Evolutionary conservation across 2,888 invertebrate genomes (phyloP).

Genomic region (Boloria selene): DNA sequence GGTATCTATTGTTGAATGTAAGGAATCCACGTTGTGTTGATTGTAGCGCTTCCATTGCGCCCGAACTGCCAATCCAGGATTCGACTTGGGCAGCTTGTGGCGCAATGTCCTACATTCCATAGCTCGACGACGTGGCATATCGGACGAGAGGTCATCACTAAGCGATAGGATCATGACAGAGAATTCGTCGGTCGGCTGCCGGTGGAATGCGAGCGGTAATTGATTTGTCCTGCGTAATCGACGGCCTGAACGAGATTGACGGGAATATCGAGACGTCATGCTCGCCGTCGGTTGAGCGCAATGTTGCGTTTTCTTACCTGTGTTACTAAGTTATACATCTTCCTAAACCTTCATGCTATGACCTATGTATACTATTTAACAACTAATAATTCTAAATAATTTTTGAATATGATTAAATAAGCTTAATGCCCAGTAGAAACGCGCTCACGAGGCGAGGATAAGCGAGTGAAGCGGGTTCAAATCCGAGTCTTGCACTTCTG

Average conservation of each 20-base stretch:
- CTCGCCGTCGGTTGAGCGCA: conserved; percentile 39
- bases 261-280: conserved; percentile 68
- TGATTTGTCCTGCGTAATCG: conserved; percentile 81
- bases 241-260: conserved; percentile 69
- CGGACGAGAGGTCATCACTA: conserved; percentile 68
- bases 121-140: conserved; percentile 54
- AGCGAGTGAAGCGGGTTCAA: too few species aligned
- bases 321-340: conserved; percentile 17
- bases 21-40: conserved; percentile 72
- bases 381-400: too few species aligned
- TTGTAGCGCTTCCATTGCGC: conserved; percentile 70
- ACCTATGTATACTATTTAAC: too few species aligned
- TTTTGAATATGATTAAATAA: too few species aligned
- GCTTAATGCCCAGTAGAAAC: too few species aligned
- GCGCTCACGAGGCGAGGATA: too few species aligned
- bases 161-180: conserved; percentile 75
- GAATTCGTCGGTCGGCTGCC: conserved; percentile 75
- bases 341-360: neutral
- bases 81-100: conserved; percentile 51
- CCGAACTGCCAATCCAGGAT: conserved; percentile 62
- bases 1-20: conserved; percentile 63
- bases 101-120: conserved; percentile 67
- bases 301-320: conserved; percentile 30
- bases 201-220: conserved; percentile 77
- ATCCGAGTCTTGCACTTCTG: too few species aligned